Evolutionary conservation across 2,113 vertebrate species (phyloP).

Genomic region (Hylia prasina): DNA sequence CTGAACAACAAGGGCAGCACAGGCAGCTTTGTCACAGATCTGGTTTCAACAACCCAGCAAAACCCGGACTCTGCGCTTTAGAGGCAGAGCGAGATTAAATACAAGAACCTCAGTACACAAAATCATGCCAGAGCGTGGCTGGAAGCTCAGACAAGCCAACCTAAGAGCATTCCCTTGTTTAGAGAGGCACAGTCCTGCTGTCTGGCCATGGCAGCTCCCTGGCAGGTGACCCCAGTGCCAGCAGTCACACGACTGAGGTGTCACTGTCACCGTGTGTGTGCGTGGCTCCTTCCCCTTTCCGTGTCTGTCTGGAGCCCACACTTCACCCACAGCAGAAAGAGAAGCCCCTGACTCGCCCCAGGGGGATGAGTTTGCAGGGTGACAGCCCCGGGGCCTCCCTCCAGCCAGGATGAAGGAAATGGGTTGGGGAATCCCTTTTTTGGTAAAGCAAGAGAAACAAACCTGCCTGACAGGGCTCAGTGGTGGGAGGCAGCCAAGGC

Average conservation of each 20-base stretch:
- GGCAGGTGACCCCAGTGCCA: conserved; percentile 62
- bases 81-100: neutral
- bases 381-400: neutral
- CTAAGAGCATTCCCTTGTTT: neutral
- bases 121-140: neutral
- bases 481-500: neutral
- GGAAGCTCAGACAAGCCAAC: neutral
- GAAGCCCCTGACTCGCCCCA: neutral
- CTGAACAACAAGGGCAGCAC: neutral
- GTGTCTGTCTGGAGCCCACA: neutral
- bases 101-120: neutral
- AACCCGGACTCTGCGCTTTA: neutral
- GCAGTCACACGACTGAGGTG: conserved; percentile 71
- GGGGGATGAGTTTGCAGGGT: neutral
- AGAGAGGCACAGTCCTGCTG: neutral
- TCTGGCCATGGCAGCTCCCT: neutral
- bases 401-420: neutral
- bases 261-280: conserved; percentile 30
- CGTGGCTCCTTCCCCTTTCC: conserved; percentile 24
- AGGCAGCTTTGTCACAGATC: neutral
- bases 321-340: neutral
- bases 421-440: neutral
- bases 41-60: neutral
- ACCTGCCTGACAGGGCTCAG: neutral
- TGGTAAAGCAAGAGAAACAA: neutral